Evolutionary conservation across 2,113 vertebrate genomes (phyloP).

Genomic region (Miniopterus natalensis): DNA sequence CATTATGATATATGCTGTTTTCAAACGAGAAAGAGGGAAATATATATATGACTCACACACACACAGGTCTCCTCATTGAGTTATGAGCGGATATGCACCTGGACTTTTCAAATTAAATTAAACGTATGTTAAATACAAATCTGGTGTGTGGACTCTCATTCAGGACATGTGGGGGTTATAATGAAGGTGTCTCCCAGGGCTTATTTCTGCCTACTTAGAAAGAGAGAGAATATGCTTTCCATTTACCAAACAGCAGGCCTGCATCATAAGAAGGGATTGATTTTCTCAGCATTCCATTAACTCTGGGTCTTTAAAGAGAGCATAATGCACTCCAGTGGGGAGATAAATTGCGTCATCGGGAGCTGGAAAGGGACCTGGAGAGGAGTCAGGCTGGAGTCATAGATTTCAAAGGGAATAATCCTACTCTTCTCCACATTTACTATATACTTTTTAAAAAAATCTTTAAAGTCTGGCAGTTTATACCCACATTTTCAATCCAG

Average conservation of each 20-base stretch:
- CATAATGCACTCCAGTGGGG: not conserved
- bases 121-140: not conserved
- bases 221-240: conserved; percentile 65
- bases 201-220: conserved; percentile 35
- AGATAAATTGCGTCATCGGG: not conserved
- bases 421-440: not conserved
- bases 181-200: not conserved
- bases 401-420: conserved; percentile 43
- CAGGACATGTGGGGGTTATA: not conserved
- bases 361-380: not conserved
- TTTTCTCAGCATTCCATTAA: conserved; percentile 66
- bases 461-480: conserved; percentile 32
- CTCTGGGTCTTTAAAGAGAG: conserved; percentile 50
- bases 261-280: conserved; percentile 57
- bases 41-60: not conserved
- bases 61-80: not conserved
- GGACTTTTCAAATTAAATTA: not conserved
- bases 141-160: not conserved
- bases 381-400: not conserved
- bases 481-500: not conserved
- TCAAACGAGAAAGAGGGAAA: not conserved
- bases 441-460: not conserved
- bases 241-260: conserved; percentile 62
- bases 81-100: not conserved
- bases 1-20: not conserved